Conservation (phyloP, 2,797 vertebrate genomes). For the Tragopan temminckii region DNA sequence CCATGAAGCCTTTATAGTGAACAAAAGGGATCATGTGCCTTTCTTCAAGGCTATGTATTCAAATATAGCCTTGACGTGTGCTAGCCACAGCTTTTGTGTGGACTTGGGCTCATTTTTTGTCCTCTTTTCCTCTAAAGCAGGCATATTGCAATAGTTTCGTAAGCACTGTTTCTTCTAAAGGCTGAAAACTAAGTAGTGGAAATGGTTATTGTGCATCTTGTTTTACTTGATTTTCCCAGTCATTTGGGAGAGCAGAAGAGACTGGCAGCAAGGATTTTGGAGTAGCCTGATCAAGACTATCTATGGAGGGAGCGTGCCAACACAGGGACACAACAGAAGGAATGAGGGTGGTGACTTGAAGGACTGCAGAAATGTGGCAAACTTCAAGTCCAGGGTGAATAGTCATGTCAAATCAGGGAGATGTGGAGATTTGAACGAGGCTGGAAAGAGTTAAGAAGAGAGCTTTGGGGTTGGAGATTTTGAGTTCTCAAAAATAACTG, state of each 20-base stretch:
- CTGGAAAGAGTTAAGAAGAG: background rate
- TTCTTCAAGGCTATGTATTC: background rate
- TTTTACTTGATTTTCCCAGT: background rate
- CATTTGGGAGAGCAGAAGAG: background rate
- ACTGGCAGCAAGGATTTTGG: background rate
- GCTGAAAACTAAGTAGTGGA: background rate
- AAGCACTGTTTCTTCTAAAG: background rate
- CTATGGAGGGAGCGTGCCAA: background rate
- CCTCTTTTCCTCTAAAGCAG: background rate
- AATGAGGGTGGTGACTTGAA: background rate
- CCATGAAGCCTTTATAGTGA: background rate
- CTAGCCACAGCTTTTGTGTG: background rate
- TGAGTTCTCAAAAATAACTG: background rate
- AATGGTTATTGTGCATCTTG: background rate
- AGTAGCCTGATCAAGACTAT: background rate
- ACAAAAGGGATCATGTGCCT: background rate
- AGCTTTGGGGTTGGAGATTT: fast-evolving
- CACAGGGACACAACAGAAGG: background rate
- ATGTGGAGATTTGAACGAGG: background rate
- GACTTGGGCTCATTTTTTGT: background rate
- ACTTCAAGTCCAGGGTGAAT: background rate
- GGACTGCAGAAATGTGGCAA: background rate
- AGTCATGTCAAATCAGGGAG: background rate
- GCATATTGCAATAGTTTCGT: background rate
- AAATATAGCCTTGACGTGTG: background rate